A percentile compares a stretch with the other conserved stretches of the same genome.
These are phyloP conservation scores for Stenchaetothrips biformis DNA, from an alignment of 2,888 invertebrate genomes.

Conservation along the genomic window DNA sequence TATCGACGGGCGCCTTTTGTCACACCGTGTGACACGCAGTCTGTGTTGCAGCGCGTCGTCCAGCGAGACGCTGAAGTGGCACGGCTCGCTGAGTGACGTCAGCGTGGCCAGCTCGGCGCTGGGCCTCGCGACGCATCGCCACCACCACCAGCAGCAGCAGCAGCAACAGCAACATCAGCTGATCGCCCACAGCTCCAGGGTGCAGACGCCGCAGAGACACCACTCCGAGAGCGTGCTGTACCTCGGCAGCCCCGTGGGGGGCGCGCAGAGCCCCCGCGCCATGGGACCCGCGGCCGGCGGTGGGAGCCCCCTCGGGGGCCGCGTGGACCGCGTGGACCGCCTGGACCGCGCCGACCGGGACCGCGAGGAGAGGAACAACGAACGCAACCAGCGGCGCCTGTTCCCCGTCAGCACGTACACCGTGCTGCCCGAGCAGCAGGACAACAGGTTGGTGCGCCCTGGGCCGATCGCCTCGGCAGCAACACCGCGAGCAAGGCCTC, in stretches of 20 bases:
- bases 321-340: conserved; percentile 32
- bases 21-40: conserved; percentile 34
- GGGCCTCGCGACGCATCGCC: conserved; percentile 31
- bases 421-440: conserved; percentile 47
- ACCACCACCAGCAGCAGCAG: conserved; percentile 38
- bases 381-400: conserved; percentile 52
- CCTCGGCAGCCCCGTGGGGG: conserved; percentile 51
- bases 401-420: conserved; percentile 68
- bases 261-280: conserved; percentile 44
- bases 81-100: conserved; percentile 69
- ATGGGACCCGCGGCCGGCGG: conserved; percentile 35
- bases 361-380: conserved; percentile 46
- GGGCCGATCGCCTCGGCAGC: neutral
- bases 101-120: conserved; percentile 52
- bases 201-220: conserved; percentile 71
- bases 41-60: conserved; percentile 46
- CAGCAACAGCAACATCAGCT: conserved; percentile 42
- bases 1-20: conserved; percentile 39
- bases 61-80: conserved; percentile 75
- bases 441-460: conserved; percentile 26
- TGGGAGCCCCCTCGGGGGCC: conserved; percentile 40
- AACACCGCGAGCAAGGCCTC: neutral
- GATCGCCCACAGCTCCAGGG: conserved; percentile 71
- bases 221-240: conserved; percentile 72
- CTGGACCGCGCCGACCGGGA: conserved; percentile 36